Evolutionary conservation across 2,888 invertebrate genomes (phyloP).

Genomic region (Chymomyza fuscimana): DNA sequence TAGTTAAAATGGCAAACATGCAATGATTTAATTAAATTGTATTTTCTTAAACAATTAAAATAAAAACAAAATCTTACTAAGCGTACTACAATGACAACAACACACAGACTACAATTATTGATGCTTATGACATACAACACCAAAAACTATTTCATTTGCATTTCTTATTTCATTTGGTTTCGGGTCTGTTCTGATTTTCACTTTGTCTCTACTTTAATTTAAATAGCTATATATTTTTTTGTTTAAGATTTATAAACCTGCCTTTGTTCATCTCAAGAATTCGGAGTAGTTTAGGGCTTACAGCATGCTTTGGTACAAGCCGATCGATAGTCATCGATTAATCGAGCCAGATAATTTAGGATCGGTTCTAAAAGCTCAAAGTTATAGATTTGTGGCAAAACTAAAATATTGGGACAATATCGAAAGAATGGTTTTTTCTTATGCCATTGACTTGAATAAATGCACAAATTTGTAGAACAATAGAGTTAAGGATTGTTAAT

Average conservation of each 20-base stretch:
- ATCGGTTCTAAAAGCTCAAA: too few relatives aligned
- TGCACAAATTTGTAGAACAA: too few relatives aligned
- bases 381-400: too few relatives aligned
- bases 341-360: too few relatives aligned
- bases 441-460: too few relatives aligned
- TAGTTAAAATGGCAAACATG: neutral
- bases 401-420: too few relatives aligned
- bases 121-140: constrained; percentile 65
- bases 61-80: constrained; percentile 31
- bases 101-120: constrained; percentile 54
- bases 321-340: too few relatives aligned
- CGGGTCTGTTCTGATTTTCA: neutral
- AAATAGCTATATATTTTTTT: neutral
- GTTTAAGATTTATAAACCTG: neutral
- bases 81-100: constrained; percentile 38
- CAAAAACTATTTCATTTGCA: constrained; percentile 58
- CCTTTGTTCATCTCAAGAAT: too few relatives aligned
- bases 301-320: too few relatives aligned
- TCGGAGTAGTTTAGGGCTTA: too few relatives aligned
- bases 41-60: neutral
- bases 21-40: constrained; percentile 33
- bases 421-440: too few relatives aligned
- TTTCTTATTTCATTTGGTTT: constrained; percentile 10
- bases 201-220: neutral
- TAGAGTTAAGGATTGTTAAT: too few relatives aligned